Conservation (phyloP, 1,140 invertebrate genomes). For the Drosophila nikananu region DNA sequence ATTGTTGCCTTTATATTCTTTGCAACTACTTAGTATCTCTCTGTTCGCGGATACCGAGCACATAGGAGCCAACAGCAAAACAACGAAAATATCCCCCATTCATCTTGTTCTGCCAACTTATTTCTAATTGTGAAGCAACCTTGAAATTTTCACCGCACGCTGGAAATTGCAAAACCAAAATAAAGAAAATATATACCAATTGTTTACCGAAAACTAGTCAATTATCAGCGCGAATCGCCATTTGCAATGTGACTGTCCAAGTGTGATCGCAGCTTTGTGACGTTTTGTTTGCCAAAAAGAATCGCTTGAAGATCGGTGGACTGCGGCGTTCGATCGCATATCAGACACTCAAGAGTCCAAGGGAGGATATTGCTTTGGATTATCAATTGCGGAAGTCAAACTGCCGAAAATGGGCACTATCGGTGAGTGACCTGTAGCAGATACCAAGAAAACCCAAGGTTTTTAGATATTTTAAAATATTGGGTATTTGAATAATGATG, state of each 20-base stretch:
- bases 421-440: conserved; percentile 43
- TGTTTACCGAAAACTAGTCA: conserved; percentile 55
- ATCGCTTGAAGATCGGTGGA: conserved; percentile 7
- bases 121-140: conserved; percentile 59
- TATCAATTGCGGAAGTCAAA: conserved; percentile 18
- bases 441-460: neutral
- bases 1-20: conserved; percentile 41
- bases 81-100: conserved; percentile 40
- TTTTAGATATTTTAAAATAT: neutral
- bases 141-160: conserved; percentile 44
- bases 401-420: conserved; percentile 69
- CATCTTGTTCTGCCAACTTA: conserved; percentile 59
- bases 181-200: conserved; percentile 12
- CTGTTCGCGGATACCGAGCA: conserved; percentile 13
- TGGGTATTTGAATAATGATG: neutral
- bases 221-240: conserved; percentile 32
- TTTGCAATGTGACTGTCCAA: conserved; percentile 77
- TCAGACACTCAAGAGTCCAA: conserved; percentile 1
- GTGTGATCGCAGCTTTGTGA: conserved; percentile 51
- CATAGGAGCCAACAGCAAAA: conserved; percentile 16
- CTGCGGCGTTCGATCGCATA: neutral
- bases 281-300: conserved; percentile 45
- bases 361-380: conserved; percentile 50
- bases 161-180: conserved; percentile 54
- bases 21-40: conserved; percentile 38